Percentiles rank a stretch among this genome's conserved stretches.
These are phyloP conservation scores for Eilema depressum DNA, from an alignment of 2,888 invertebrate species.

Conservation along the genomic window DNA sequence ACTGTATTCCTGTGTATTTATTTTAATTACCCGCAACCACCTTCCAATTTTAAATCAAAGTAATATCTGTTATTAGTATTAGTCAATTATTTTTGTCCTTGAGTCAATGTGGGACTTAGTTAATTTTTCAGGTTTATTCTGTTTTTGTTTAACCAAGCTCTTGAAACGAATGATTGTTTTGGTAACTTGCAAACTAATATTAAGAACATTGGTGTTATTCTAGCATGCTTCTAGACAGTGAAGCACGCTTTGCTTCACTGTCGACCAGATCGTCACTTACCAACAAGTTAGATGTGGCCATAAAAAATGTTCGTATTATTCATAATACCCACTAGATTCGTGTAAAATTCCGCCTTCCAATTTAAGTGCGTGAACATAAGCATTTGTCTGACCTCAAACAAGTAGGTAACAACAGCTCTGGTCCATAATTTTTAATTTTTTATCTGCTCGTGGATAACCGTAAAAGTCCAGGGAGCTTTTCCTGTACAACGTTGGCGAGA, in stretches of 20 bases:
- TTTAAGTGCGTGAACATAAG: neutral
- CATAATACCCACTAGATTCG: too few relatives aligned
- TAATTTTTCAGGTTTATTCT: neutral
- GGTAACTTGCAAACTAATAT: too few relatives aligned
- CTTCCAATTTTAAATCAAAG: neutral
- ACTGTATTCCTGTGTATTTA: neutral
- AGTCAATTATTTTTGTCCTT: neutral
- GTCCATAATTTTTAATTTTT: slow-evolving; percentile 35
- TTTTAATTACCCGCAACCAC: neutral
- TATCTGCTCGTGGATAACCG: slow-evolving; percentile 25
- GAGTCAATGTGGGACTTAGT: neutral
- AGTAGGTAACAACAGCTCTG: neutral
- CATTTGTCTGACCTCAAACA: neutral
- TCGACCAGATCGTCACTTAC: too few relatives aligned
- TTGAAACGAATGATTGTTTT: neutral
- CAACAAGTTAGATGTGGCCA: too few relatives aligned
- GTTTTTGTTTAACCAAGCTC: neutral
- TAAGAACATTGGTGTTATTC: neutral
- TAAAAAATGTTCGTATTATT: too few relatives aligned
- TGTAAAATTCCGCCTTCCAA: neutral
- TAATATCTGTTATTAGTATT: neutral
- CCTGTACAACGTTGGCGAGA: slow-evolving; percentile 11
- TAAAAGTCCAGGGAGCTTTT: slow-evolving; percentile 12
- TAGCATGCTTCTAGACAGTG: too few relatives aligned
- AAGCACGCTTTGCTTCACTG: too few relatives aligned